Evolutionary conservation across 2,888 invertebrate species (phyloP).

Genomic region (Eristalis arbustorum): DNA sequence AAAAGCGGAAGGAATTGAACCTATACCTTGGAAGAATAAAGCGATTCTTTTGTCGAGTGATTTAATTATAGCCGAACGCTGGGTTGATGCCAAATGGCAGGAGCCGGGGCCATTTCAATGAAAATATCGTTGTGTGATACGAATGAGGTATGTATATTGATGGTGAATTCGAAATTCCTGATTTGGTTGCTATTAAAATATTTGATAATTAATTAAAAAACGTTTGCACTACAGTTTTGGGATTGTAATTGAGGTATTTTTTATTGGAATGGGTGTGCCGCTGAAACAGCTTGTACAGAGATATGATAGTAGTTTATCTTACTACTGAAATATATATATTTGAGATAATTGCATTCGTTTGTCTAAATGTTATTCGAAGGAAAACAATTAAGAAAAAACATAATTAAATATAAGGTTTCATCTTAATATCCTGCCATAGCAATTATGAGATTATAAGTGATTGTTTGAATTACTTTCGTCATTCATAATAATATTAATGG

Average conservation of each 20-base stretch:
- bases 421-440: background rate
- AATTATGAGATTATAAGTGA: background rate
- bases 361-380: no score
- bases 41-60: slow-evolving; percentile 21
- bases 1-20: slow-evolving; percentile 26
- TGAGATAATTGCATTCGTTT: no score
- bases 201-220: slow-evolving; percentile 11
- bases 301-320: no score
- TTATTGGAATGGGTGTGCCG: slow-evolving; percentile 23
- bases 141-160: slow-evolving; percentile 19
- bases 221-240: slow-evolving; percentile 1
- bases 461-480: no score
- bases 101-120: slow-evolving; percentile 14
- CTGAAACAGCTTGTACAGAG: no score
- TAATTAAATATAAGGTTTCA: no score
- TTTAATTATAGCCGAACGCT: slow-evolving; percentile 50
- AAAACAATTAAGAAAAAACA: no score
- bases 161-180: slow-evolving; percentile 10
- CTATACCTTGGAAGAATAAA: slow-evolving; percentile 12
- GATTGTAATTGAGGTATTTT: slow-evolving; percentile 7
- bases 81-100: slow-evolving; percentile 33
- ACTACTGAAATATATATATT: no score
- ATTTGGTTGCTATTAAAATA: slow-evolving; percentile 6
- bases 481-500: background rate
- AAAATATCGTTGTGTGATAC: background rate